Evolutionary conservation across 2,888 invertebrate genomes (phyloP), one percentile per base, ranked within the genome.

Genomic region (Drosophila trichaetosa): DNA sequence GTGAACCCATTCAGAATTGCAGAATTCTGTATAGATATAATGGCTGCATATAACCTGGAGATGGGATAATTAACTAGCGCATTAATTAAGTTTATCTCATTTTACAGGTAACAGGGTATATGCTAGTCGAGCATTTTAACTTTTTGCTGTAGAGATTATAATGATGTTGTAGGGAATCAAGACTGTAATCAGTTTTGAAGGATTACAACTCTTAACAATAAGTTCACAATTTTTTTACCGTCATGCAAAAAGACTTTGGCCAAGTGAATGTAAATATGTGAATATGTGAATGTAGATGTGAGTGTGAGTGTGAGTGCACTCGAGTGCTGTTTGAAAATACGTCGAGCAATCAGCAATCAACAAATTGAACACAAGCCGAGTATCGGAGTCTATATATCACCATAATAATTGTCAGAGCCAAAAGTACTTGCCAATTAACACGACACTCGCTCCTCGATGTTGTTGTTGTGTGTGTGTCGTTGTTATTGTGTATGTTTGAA

Each of bases 351-450:
- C 76, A 71, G 66, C 67, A 79, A 74, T 80, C 80, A 78, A 57
- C 76, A 80, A 78, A 72, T 80, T 76, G 65, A 80, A 76, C 67
- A n/a, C 42, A 56, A 13, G n/a, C 13, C 29, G 24, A 46, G 53
- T 33, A 11, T 38, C 48, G 13, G 2, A 31, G n/a, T 42, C 61
- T 62, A 69, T 69, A 66, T 73, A 80, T 73, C 72, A 83, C 58
- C 78, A 73, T 64, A 70, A 82, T 88, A 86, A 88, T 86, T 83
- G 89, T 88, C 65, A 56, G 83, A 72, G 74, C 66, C 58, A 80
- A 83, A 69, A 71, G 80, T 79, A 79, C 72, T 89, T 86, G 84
- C 84, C 87, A 89, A 85, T 89, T 89, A 89, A 87, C 82, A 89
- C 74, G 73, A 73, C 65, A 72, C 65, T 64, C 64, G 71, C 72